These are phyloP conservation scores for Pyralis farinalis DNA, from an alignment of 2,888 invertebrate species.

Conservation along the genomic window DNA sequence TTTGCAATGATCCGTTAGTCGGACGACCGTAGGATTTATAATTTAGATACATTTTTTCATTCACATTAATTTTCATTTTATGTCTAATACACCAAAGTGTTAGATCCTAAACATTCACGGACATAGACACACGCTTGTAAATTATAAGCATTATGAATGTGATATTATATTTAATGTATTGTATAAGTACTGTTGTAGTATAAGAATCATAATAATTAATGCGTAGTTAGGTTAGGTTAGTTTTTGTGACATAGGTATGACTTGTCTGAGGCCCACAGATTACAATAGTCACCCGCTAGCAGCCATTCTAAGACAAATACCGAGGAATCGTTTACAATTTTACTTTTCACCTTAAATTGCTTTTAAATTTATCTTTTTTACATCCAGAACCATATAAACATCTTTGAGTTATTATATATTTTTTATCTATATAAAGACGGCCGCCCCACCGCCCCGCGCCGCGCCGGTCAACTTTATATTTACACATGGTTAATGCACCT, in stretches of 20 bases:
- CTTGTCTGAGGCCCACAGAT: slow-evolving; percentile 75
- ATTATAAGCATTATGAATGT: slow-evolving; percentile 81
- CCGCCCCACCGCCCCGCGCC: slow-evolving; percentile 50
- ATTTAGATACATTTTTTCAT: slow-evolving; percentile 60
- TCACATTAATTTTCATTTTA: slow-evolving; percentile 61
- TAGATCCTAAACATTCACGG: slow-evolving; percentile 77
- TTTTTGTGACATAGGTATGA: slow-evolving; percentile 62
- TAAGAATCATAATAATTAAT: slow-evolving; percentile 77
- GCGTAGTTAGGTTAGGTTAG: slow-evolving; percentile 76
- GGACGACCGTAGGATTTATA: slow-evolving; percentile 29
- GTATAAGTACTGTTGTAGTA: slow-evolving; percentile 73
- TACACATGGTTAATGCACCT: slow-evolving; percentile 87
- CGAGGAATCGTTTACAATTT: slow-evolving; percentile 68
- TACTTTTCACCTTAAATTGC: slow-evolving; percentile 65
- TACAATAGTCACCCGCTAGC: slow-evolving; percentile 74
- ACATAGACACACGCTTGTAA: slow-evolving; percentile 82
- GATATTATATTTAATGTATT: slow-evolving; percentile 72
- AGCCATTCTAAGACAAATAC: slow-evolving; percentile 77
- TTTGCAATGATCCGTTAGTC: slow-evolving; percentile 38
- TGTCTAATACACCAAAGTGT: slow-evolving; percentile 76
- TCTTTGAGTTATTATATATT: slow-evolving; percentile 80
- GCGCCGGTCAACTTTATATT: slow-evolving; percentile 73
- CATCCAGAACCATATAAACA: slow-evolving; percentile 82
- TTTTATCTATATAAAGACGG: slow-evolving; percentile 76
- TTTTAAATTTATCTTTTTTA: slow-evolving; percentile 77